Percentiles rank a stretch among this genome's conserved stretches.
Evolutionary conservation across 2,113 vertebrate species (phyloP).

Genomic region (Apeltes quadracus): DNA sequence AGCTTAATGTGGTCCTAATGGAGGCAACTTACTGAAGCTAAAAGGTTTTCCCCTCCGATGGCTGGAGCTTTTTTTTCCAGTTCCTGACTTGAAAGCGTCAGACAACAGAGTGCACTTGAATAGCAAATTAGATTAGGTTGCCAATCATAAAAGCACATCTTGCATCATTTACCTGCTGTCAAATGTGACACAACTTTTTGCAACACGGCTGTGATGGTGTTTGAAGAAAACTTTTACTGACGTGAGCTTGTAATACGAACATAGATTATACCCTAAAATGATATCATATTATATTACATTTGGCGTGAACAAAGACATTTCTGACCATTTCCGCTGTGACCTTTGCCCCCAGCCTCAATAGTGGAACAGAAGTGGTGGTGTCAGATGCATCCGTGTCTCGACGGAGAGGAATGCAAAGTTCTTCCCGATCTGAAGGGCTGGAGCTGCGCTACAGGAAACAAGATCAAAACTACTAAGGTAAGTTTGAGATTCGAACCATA

Average conservation of each 20-base stretch:
- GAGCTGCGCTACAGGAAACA: slow-evolving; percentile 97
- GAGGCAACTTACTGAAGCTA: not conserved
- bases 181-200: slow-evolving; percentile 7
- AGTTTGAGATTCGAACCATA: slow-evolving; percentile 8
- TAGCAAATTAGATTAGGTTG: slow-evolving; percentile 38
- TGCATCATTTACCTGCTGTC: slow-evolving; percentile 49
- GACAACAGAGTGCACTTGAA: not conserved
- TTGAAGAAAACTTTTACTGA: not conserved
- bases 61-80: not conserved
- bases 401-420: slow-evolving; percentile 98
- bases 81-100: not conserved
- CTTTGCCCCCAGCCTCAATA: slow-evolving; percentile 86
- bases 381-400: slow-evolving; percentile 98
- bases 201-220: not conserved
- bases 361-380: slow-evolving; percentile 99
- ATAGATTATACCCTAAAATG: not conserved
- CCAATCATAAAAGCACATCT: slow-evolving; percentile 31
- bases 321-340: not conserved
- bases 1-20: slow-evolving; percentile 26
- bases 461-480: slow-evolving; percentile 99
- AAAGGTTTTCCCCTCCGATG: not conserved
- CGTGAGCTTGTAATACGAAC: not conserved
- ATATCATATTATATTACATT: not conserved
- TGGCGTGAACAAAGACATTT: not conserved
- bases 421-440: slow-evolving; percentile 97